Percentiles rank a stretch among this genome's conserved stretches.
Evolutionary conservation across 2,113 vertebrate genomes (phyloP).

Genomic region (Typhlomys cinereus): DNA sequence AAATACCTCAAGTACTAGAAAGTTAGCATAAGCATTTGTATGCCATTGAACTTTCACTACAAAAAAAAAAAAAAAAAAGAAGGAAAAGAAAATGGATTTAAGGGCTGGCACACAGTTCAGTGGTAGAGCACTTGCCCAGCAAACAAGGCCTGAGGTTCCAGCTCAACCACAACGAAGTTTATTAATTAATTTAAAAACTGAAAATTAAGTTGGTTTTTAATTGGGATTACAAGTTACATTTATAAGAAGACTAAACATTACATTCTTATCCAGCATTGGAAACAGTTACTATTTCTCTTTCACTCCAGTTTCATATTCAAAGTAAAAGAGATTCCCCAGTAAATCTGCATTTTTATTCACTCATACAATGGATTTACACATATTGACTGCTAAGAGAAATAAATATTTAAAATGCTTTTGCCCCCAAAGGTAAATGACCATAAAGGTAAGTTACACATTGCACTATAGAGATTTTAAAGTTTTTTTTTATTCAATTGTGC

Average conservation of each 20-base stretch:
- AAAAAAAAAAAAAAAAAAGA: background rate
- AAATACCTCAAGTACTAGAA: constrained; percentile 26
- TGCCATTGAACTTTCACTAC: background rate
- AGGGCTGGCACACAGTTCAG: background rate
- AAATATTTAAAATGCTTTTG: constrained; percentile 49
- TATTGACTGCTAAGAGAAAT: background rate
- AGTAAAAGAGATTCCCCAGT: background rate
- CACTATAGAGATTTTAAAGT: constrained; percentile 5
- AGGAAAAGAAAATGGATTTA: background rate
- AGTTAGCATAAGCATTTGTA: background rate
- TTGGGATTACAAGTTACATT: background rate
- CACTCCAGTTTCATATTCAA: constrained; percentile 15
- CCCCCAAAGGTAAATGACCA: constrained; percentile 22
- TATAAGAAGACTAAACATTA: background rate
- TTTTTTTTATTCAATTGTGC: too few relatives aligned
- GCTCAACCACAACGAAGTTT: background rate
- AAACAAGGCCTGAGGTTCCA: background rate
- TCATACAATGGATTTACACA: background rate
- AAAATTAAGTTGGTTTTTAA: background rate
- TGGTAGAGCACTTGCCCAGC: background rate
- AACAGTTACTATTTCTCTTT: constrained; percentile 19
- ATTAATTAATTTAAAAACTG: background rate
- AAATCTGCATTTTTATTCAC: background rate
- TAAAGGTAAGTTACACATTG: constrained; percentile 3
- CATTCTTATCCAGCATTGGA: background rate